Evolutionary conservation across 2,113 vertebrate genomes (phyloP).

Genomic region (Callospermophilus lateralis): DNA sequence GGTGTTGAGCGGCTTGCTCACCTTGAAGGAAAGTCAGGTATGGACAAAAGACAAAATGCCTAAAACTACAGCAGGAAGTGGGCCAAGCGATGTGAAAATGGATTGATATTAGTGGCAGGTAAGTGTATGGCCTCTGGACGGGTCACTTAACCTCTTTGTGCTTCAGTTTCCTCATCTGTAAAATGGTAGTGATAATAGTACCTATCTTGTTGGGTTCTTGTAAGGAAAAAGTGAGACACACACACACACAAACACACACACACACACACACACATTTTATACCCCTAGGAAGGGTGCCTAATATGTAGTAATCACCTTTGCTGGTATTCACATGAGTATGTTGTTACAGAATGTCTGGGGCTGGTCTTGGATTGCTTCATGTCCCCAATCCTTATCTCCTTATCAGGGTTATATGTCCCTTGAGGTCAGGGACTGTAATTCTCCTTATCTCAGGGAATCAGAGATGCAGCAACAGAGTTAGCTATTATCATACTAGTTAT

Average conservation of each 20-base stretch:
- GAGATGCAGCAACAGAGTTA: slow-evolving; percentile 36
- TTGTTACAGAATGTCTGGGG: neutral
- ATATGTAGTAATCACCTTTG: neutral
- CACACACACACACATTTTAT: neutral
- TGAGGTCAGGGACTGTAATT: slow-evolving; percentile 56
- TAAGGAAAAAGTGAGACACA: neutral
- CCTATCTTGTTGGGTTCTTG: neutral
- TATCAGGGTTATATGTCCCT: neutral
- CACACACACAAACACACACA: neutral
- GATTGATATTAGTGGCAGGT: neutral
- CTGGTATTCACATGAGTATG: neutral
- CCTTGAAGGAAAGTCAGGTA: neutral
- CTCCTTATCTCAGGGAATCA: slow-evolving; percentile 32
- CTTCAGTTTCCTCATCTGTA: slow-evolving; percentile 40
- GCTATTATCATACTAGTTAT: neutral
- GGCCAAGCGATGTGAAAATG: neutral
- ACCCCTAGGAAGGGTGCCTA: neutral
- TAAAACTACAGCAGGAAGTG: neutral
- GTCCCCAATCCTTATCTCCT: slow-evolving; percentile 56
- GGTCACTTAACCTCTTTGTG: neutral
- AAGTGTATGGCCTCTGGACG: neutral
- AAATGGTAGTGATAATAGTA: neutral
- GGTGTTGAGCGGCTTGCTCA: neutral
- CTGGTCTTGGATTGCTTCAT: slow-evolving; percentile 39
- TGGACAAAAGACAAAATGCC: neutral